Base-by-base conservation (phyloP, 2,797 vertebrate species). In the Tenualosa thibaudeaui region DNA sequence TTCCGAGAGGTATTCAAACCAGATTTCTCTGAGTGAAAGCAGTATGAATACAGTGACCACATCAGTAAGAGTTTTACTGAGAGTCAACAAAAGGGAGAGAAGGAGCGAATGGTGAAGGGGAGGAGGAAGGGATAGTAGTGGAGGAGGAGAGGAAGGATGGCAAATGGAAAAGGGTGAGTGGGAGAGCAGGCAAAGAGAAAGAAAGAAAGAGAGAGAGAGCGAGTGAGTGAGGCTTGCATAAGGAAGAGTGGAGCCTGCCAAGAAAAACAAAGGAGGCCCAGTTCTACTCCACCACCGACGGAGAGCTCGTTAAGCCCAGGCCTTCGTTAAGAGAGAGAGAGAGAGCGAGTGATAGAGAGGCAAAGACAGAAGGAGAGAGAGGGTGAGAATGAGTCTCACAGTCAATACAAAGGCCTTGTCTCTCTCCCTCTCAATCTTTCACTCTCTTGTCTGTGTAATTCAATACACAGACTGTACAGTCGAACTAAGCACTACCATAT, bases 171-270 rank as follows among this genome's bases (percentile, higher is more conserved):
- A 71, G 65, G 65, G 26, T 71, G 65, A 71, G 65, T 12, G 26
- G 6, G n/a, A 31, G 26, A 82, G 83, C 56, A 22, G 19, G 19
- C n/a, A 22, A 82, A 82, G 49, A 22, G 46, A 24, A 81, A 81
- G 89, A 90, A 86, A 75, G 89, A 91, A 81, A 81, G 89, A 90
- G 86, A 75, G 89, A 91, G 56, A 85, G 56, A 82, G 56, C 49
- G 71, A 49, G 60, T n/a, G 43, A 84, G 91, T 93, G 84, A 90
- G 90, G 90, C 85, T 88, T 92, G 91, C 92, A 93, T 43, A 88
- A 65, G 82, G 82, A 86, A 26, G 84, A 82, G 82, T 71, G 85
- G 19, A 53, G 86, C 37, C 50, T 51, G 81, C 56, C 87, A 83
- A 58, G 84, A 83, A 87, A 85, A 90, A 84, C 71, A 84, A 87